Evolutionary conservation across 2,888 invertebrate species (phyloP).

Genomic region (Tenthredo livida): DNA sequence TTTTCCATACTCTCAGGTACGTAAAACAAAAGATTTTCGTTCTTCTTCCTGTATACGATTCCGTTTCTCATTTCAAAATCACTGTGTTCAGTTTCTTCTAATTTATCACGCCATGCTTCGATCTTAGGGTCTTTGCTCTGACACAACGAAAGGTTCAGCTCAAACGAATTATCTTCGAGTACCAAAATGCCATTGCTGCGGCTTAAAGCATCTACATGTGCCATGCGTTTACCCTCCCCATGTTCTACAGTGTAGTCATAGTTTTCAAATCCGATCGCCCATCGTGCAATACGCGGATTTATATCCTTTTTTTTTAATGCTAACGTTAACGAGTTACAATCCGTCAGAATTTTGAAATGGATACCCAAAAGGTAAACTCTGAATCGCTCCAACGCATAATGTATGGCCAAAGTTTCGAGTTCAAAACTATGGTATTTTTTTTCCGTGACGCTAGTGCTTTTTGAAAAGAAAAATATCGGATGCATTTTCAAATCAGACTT

Average conservation of each 20-base stretch:
- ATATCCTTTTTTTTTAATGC: background rate
- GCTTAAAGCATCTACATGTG: background rate
- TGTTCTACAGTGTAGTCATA: background rate
- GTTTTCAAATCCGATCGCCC: background rate
- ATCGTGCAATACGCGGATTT: constrained; percentile 6
- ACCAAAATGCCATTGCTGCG: constrained; percentile 2
- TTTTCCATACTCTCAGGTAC: constrained; percentile 2
- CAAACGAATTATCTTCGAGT: constrained; percentile 1
- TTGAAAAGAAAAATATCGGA: constrained; percentile 27
- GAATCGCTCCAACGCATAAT: background rate
- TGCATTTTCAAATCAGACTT: constrained; percentile 2
- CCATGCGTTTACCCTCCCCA: background rate
- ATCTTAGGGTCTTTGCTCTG: constrained; percentile 7
- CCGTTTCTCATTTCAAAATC: background rate
- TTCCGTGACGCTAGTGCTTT: background rate
- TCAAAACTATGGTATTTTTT: constrained; percentile 2
- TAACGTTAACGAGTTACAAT: background rate
- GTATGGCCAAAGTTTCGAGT: background rate
- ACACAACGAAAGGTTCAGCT: background rate
- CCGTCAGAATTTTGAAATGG: background rate
- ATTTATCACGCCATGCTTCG: background rate
- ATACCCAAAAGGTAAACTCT: background rate
- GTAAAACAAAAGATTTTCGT: background rate
- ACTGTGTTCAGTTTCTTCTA: background rate
- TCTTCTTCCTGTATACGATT: background rate